Evolutionary conservation across 2,888 invertebrate species (phyloP).

Genomic region (Drosophila austrosaltans): DNA sequence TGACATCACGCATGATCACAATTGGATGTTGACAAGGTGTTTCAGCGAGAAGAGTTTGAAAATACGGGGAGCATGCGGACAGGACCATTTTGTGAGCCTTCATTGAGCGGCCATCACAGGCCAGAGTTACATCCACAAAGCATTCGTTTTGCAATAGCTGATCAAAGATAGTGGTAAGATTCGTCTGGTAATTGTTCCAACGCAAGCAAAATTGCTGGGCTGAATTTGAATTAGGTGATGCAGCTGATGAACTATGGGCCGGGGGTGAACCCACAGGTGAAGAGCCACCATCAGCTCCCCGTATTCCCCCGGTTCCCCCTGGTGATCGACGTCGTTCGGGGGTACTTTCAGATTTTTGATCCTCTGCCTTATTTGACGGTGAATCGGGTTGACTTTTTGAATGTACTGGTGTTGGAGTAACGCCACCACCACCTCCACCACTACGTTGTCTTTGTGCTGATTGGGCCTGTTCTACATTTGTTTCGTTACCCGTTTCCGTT

Average conservation of each 20-base stretch:
- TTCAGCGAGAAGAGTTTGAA: constrained; percentile 94
- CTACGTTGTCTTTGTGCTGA: constrained; percentile 68
- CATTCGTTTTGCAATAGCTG: constrained; percentile 94
- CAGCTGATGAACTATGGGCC: constrained; percentile 40
- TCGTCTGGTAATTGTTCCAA: constrained; percentile 97
- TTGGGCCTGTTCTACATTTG: constrained; percentile 63
- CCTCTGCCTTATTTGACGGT: background rate
- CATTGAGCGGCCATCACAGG: constrained; percentile 94
- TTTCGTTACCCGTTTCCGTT: constrained; percentile 37
- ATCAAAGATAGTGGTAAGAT: constrained; percentile 92
- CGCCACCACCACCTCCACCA: constrained; percentile 32
- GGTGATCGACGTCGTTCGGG: constrained; percentile 28
- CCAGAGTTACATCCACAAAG: constrained; percentile 95
- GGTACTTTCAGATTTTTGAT: constrained; percentile 36
- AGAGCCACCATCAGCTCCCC: constrained; percentile 29
- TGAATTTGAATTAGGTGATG: constrained; percentile 40
- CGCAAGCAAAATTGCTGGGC: constrained; percentile 91
- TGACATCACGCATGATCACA: constrained; percentile 95
- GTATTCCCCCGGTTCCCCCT: constrained; percentile 9
- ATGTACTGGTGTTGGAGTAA: constrained; percentile 23
- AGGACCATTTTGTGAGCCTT: constrained; percentile 97
- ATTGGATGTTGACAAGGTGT: constrained; percentile 97
- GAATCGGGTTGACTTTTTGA: constrained; percentile 10
- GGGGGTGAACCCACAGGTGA: constrained; percentile 41
- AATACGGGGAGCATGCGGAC: constrained; percentile 96